A percentile compares a stretch with the other conserved stretches of the same genome.
phyloP scores from a whole-genome alignment of 2,888 invertebrate species.

The Drosophila kambysellisi region DNA sequence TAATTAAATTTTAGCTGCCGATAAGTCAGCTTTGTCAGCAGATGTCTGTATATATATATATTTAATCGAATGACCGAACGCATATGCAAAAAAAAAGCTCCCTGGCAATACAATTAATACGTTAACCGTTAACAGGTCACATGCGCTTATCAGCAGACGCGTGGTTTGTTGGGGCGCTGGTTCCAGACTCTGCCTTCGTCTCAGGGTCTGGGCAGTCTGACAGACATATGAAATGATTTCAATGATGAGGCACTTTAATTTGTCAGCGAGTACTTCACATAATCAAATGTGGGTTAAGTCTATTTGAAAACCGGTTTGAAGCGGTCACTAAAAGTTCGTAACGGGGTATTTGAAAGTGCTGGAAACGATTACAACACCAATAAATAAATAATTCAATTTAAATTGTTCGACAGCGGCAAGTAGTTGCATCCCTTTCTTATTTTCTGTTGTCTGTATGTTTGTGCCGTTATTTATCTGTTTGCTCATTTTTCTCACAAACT shows the following conservation, averaged over 20 bases:
- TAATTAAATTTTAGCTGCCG: conserved; percentile 36
- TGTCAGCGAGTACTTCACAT: conserved; percentile 20
- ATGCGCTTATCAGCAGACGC: conserved; percentile 69
- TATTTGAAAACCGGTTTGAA: conserved; percentile 53
- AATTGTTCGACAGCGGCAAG: conserved; percentile 31
- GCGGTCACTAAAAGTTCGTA: conserved; percentile 45
- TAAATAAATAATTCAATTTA: conserved; percentile 33
- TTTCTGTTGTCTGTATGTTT: conserved; percentile 22
- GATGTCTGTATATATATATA: conserved; percentile 10
- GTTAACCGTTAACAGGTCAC: conserved; percentile 58
- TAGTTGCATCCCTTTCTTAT: conserved; percentile 40
- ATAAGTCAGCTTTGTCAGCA: conserved; percentile 54
- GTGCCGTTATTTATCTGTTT: conserved; percentile 60
- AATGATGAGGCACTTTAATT: conserved; percentile 30
- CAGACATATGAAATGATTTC: neutral
- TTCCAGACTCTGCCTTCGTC: conserved; percentile 11
- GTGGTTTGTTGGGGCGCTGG: conserved; percentile 10
- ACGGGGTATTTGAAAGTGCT: conserved; percentile 59
- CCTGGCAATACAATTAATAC: conserved; percentile 30
- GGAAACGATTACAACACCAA: conserved; percentile 30
- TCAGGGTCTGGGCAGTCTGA: conserved; percentile 5
- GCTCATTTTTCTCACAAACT: conserved; percentile 53
- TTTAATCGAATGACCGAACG: conserved; percentile 28
- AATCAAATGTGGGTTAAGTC: conserved; percentile 39
- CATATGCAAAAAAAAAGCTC: conserved; percentile 42